phyloP scores from a whole-genome alignment of 1,140 invertebrate genomes.

The Cylas formicarius region DNA sequence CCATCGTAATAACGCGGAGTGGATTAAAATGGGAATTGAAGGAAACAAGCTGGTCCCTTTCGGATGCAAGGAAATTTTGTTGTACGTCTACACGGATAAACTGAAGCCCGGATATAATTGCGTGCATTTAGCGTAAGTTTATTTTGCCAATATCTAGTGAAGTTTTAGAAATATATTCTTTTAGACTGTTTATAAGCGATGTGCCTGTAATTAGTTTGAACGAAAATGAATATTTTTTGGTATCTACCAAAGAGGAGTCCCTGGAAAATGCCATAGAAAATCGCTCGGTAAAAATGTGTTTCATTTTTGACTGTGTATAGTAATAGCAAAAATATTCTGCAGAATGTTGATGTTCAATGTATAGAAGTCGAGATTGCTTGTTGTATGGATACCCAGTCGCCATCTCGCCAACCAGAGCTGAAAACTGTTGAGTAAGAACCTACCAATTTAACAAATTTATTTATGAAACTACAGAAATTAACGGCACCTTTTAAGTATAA shows the following conservation, averaged over 20 bases:
- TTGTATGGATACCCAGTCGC: constrained; percentile 1
- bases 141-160: not conserved
- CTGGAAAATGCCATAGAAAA: constrained; percentile 1
- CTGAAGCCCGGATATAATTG: no score
- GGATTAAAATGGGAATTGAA: constrained; percentile 2
- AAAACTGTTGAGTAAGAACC: constrained; percentile 1
- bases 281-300: constrained; percentile 5
- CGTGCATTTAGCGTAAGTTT: not conserved
- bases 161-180: not conserved
- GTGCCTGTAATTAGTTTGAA: constrained; percentile 21
- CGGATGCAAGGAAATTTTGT: no score
- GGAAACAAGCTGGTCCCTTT: not conserved
- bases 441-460: not conserved
- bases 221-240: constrained; percentile 18
- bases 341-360: constrained; percentile 19
- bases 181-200: constrained; percentile 25
- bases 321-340: no score
- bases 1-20: constrained; percentile 8
- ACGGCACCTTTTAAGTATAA: not conserved
- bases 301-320: not conserved
- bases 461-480: not conserved
- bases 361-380: constrained; percentile 19
- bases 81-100: no score
- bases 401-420: no score
- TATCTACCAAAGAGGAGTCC: constrained; percentile 2